A percentile compares a stretch with the other conserved stretches of the same genome.
Conservation (phyloP, 2,113 vertebrate genomes). For the Ochotona curzoniae region DNA sequence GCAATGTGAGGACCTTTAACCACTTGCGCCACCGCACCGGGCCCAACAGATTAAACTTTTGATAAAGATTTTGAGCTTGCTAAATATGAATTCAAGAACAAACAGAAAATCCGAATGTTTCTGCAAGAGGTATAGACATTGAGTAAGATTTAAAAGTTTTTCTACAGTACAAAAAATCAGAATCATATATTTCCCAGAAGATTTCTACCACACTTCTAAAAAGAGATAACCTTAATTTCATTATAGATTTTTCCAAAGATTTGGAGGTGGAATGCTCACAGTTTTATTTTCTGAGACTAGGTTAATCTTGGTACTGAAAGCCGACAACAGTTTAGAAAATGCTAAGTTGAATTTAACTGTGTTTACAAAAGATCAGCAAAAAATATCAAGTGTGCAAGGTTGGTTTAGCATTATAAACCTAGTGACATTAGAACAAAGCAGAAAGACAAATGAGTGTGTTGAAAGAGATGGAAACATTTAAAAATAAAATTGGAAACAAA, state of each 20-base stretch:
- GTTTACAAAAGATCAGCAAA: not conserved
- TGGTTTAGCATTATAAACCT: not conserved
- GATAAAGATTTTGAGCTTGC: not conserved
- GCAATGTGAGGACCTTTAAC: too few species aligned
- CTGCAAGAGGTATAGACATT: not conserved
- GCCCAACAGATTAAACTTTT: too few species aligned
- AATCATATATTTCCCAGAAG: not conserved
- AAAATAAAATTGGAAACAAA: not conserved
- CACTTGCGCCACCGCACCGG: too few species aligned
- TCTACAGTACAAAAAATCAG: not conserved
- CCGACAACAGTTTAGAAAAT: not conserved
- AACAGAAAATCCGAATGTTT: not conserved
- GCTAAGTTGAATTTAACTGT: not conserved
- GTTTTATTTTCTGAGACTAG: not conserved
- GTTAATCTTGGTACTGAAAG: not conserved
- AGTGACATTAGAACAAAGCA: not conserved
- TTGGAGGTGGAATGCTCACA: not conserved
- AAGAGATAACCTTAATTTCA: not conserved
- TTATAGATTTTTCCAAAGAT: not conserved
- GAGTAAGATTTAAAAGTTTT: not conserved
- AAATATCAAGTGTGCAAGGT: not conserved
- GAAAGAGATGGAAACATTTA: not conserved
- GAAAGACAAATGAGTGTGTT: not conserved
- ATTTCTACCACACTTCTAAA: not conserved
- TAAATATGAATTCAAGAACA: not conserved